Evolutionary conservation across 2,888 invertebrate genomes (phyloP).

Genomic region (Patella depressa): DNA sequence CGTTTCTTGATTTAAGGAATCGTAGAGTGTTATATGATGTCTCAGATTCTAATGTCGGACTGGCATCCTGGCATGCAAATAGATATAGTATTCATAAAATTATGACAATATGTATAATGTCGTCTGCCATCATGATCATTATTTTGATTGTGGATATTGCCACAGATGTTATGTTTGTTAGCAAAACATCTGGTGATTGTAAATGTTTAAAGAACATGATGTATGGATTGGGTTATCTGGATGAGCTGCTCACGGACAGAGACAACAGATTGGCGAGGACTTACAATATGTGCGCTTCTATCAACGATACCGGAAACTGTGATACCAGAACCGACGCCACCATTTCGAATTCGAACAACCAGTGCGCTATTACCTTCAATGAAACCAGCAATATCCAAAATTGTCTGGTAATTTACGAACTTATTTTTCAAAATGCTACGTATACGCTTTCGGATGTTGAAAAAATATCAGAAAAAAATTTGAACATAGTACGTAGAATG

Average conservation of each 20-base stretch:
- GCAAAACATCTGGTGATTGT: background rate
- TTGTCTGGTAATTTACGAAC: too few relatives aligned
- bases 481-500: too few relatives aligned
- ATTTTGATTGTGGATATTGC: constrained; percentile 17
- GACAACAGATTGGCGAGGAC: background rate
- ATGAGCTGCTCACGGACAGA: background rate
- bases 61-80: constrained; percentile 13
- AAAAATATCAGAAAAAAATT: too few relatives aligned
- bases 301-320: background rate
- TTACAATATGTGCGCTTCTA: background rate
- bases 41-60: background rate
- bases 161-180: background rate
- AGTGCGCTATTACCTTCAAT: too few relatives aligned
- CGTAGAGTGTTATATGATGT: background rate
- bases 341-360: too few relatives aligned
- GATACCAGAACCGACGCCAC: too few relatives aligned
- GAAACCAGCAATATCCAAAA: too few relatives aligned
- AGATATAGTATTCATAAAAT: constrained; percentile 18
- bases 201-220: constrained; percentile 8
- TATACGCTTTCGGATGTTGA: too few relatives aligned
- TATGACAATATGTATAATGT: constrained; percentile 12
- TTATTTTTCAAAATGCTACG: too few relatives aligned
- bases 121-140: constrained; percentile 13
- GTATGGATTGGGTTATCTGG: background rate
- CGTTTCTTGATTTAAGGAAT: background rate